phyloP scores from a whole-genome alignment of 1,140 invertebrate genomes.

The Drosophila nigrodunni region DNA sequence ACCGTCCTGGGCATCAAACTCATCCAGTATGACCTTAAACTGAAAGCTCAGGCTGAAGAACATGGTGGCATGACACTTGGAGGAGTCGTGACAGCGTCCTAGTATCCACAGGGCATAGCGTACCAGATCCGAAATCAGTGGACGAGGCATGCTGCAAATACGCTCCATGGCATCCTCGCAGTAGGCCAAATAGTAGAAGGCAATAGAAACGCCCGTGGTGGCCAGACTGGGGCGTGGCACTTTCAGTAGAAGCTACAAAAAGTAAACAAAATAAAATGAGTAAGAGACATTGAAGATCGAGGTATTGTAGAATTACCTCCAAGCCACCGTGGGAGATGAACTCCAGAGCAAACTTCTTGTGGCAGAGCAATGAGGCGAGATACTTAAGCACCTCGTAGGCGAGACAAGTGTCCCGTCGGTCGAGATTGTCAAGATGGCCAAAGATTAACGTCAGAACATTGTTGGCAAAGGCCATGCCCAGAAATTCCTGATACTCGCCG shows the following conservation, averaged over 20 bases:
- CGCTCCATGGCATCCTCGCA: slow-evolving; percentile 99
- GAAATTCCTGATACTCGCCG: slow-evolving; percentile 98
- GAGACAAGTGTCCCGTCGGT: slow-evolving; percentile 94
- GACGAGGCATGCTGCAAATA: slow-evolving; percentile 93
- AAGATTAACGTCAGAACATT: slow-evolving; percentile 95
- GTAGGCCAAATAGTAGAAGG: slow-evolving; percentile 98
- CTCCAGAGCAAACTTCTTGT: slow-evolving; percentile 98
- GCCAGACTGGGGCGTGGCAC: slow-evolving; percentile 96
- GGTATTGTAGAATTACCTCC: slow-evolving; percentile 85
- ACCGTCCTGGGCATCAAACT: slow-evolving; percentile 97
- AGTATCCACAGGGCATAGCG: slow-evolving; percentile 96
- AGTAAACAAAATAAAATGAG: not conserved
- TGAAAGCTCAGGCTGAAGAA: slow-evolving; percentile 97
- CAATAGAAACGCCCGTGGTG: slow-evolving; percentile 97
- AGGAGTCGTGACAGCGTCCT: slow-evolving; percentile 98
- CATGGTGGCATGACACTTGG: slow-evolving; percentile 98
- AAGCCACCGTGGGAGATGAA: slow-evolving; percentile 95
- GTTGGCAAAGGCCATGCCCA: slow-evolving; percentile 96
- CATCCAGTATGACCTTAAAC: slow-evolving; percentile 95
- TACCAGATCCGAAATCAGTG: slow-evolving; percentile 91
- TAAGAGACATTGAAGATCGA: too few species aligned
- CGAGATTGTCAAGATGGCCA: slow-evolving; percentile 94
- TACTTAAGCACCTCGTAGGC: slow-evolving; percentile 98
- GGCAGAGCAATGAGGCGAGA: slow-evolving; percentile 95
- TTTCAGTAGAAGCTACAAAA: slow-evolving; percentile 89